Evolutionary conservation across 2,888 invertebrate species (phyloP).

Genomic region (Lasioglossum calceatum): DNA sequence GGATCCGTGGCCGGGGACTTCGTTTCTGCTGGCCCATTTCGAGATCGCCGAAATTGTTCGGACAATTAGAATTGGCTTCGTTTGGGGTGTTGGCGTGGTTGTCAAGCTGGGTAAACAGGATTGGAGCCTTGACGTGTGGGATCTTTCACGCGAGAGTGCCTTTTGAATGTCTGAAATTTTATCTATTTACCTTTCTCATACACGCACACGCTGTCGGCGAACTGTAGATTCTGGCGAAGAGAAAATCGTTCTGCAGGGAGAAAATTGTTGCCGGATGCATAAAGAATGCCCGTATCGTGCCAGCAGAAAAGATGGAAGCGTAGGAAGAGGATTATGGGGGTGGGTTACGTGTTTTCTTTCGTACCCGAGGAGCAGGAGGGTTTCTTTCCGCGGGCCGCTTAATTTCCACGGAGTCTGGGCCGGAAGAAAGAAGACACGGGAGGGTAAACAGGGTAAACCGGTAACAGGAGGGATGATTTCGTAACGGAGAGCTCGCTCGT

Average conservation of each 20-base stretch:
- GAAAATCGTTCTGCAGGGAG: not conserved
- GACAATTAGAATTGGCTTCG: not conserved
- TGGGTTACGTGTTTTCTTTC: not conserved
- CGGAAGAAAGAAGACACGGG: conserved; percentile 8
- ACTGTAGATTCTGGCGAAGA: not conserved
- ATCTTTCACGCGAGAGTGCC: too few relatives aligned
- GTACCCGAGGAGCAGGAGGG: not conserved
- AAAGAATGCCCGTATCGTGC: not conserved
- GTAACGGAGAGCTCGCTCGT: not conserved
- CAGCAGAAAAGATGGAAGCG: not conserved
- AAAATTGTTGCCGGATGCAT: not conserved
- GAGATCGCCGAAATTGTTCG: not conserved
- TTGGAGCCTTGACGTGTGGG: not conserved
- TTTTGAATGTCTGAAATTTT: too few relatives aligned
- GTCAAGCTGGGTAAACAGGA: not conserved
- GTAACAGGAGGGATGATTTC: conserved; percentile 9
- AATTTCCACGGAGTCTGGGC: not conserved
- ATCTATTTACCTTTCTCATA: too few relatives aligned
- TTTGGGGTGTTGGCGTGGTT: not conserved
- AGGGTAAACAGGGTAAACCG: not conserved
- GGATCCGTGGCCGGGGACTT: conserved; percentile 31
- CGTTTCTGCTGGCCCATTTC: not conserved
- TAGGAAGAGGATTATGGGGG: not conserved
- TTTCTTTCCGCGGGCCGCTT: not conserved
- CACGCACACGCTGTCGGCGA: not conserved